Base-by-base conservation (phyloP, 2,797 vertebrate species). In the Coilia nasus region DNA sequence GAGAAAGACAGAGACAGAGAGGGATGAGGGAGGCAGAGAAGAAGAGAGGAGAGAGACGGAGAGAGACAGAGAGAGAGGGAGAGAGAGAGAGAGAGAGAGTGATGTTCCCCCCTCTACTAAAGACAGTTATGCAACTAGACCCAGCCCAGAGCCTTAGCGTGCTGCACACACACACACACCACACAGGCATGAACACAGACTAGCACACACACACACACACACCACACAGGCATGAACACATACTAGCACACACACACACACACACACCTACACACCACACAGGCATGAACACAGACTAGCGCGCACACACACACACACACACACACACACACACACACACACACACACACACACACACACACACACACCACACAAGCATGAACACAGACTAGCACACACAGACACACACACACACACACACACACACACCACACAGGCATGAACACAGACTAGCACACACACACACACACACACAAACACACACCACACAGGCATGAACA, bases 41-140 rank as follows among this genome's bases (percentile, higher is more conserved):
- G 25, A 5, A 62, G 3, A 7, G 60, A 62, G 21, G n/a, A 25
- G 60, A 62, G 21, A 10, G 60, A 10, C 0, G n/a, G 19, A 54
- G n/a, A 25, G 21, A 25, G 21, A 62, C 1, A 10, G 60, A 62
- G 60, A 62, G 60, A 62, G 21, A 62, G 3, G 0, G 60, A 62
- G n/a, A 81, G 46, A 28, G 9, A 54, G 80, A 14, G 19, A 80
- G 85, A 78, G 83, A 84, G 59, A 28, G 87, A 31, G 84, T 46
- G 46, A 81, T 75, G 71, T n/a, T n/a, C 83, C 83, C 87, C 83
- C 62, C 83, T 82, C 86, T 83, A 81, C 85, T 80, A 82, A 83
- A 83, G 64, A 31, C 62, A 35, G 64, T 83, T 89, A 87, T 84
- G 85, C 85, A 89, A 89, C 87, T 83, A 83, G 67, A 71, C 28